phyloP scores from a whole-genome alignment of 2,888 invertebrate species.

The Papilio gigon region DNA sequence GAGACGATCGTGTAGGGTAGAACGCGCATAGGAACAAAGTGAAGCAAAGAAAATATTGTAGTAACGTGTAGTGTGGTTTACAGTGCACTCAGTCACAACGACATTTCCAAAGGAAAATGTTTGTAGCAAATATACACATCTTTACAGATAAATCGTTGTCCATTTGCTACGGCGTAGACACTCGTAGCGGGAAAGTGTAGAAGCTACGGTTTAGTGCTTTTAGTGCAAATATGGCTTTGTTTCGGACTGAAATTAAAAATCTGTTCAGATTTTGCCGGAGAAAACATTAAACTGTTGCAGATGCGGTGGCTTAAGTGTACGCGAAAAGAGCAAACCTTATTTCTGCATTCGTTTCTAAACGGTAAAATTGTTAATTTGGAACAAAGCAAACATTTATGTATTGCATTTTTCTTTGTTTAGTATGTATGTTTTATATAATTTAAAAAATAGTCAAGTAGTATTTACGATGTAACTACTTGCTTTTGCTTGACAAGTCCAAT shows the following conservation, averaged over 20 bases:
- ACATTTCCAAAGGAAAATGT: slow-evolving; percentile 26
- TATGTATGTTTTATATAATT: no score
- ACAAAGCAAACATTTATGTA: no score
- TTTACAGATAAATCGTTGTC: slow-evolving; percentile 35
- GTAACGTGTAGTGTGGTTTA: slow-evolving; percentile 4
- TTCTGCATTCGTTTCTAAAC: neutral
- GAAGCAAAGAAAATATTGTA: neutral
- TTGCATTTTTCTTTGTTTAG: no score
- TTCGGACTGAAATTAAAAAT: slow-evolving; percentile 33
- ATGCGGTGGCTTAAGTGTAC: slow-evolving; percentile 15
- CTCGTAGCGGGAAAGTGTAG: slow-evolving; percentile 26
- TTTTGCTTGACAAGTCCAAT: no score
- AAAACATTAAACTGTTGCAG: slow-evolving; percentile 37
- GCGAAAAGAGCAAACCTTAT: neutral
- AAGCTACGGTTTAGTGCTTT: slow-evolving; percentile 31
- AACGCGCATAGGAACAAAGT: neutral
- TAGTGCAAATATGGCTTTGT: slow-evolving; percentile 30
- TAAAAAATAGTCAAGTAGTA: no score
- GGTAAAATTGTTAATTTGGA: neutral
- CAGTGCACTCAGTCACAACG: slow-evolving; percentile 20
- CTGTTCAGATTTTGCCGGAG: slow-evolving; percentile 12
- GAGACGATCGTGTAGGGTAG: neutral
- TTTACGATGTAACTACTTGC: no score
- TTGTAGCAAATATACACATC: slow-evolving; percentile 23
- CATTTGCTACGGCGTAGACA: slow-evolving; percentile 39